Evolutionary conservation across 2,113 vertebrate species (phyloP), one percentile per base, ranked within the genome.

Genomic region (Synodontis membranacea): DNA sequence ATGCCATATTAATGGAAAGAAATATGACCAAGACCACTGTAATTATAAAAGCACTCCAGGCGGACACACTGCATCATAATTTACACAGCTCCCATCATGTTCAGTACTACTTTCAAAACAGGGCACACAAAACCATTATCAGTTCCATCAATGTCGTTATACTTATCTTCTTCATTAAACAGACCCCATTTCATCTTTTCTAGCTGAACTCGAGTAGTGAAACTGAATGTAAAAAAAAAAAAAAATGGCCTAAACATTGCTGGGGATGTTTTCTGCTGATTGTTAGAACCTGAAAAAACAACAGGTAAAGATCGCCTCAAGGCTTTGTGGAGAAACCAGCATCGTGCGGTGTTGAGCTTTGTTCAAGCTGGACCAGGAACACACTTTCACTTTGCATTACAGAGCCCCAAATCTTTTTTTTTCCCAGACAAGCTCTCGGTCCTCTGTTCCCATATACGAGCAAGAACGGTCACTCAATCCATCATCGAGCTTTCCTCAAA

Each of bases 41-140:
- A 94, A 95, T 94, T 94, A 94, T 93, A 91, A 93, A 93, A 92
- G 86, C 90, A 93, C 93, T 93, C 80, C 87, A 87, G 92, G 94
- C 92, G 80, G 90, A 86, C 91, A 88, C 82, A 74, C 78, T 75
- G 87, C 81, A 78, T 87, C 91, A 87, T 92, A 90, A 92, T 89
- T 92, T 91, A 92, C 91, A 90, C 84, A 89, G 91, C 89, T 92
- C 87, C 85, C 87, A 90, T 88, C 87, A 86, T 90, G 89, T 85
- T 82, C 81, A 82, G 80, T 88, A 87, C 89, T 88, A 64, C 88
- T 90, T 86, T 82, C 86, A 91, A 88, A 88, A 83, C 84, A 88
- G 76, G 85, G 80, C 80, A 52, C 84, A 82, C 54, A 86, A 76
- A 82, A 87, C 72, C 80, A 91, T 82, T 86, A 85, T 88, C 89